Evolutionary conservation across 2,797 vertebrate species (phyloP).

Genomic region (Yasuhikotakia modesta): DNA sequence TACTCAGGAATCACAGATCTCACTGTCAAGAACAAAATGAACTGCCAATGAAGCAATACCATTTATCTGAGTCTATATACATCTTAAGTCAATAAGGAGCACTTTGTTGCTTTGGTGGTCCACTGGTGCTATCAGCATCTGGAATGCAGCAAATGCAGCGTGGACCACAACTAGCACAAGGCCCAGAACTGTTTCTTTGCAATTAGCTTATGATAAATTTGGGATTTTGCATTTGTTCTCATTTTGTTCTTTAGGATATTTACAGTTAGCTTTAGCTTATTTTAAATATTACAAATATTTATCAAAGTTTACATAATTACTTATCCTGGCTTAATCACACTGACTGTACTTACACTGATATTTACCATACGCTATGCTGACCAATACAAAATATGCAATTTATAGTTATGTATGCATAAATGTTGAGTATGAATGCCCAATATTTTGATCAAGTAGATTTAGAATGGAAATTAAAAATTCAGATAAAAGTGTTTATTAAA

Average conservation of each 20-base stretch:
- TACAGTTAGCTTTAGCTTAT: constrained; percentile 75
- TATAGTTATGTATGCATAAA: no score
- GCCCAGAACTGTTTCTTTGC: constrained; percentile 68
- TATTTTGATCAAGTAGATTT: no score
- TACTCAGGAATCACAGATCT: constrained; percentile 34
- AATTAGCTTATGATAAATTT: constrained; percentile 80
- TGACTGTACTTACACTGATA: no score
- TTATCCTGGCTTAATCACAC: constrained; percentile 62
- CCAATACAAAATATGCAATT: no score
- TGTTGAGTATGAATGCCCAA: no score
- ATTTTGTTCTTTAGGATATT: constrained; percentile 74
- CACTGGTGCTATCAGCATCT: constrained; percentile 73
- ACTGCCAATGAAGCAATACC: constrained; percentile 66
- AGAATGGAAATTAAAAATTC: no score
- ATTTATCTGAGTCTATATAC: constrained; percentile 73
- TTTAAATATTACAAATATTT: no score
- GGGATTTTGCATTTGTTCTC: constrained; percentile 53
- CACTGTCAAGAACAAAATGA: constrained; percentile 62
- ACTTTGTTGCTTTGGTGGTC: constrained; percentile 79
- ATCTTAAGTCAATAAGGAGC: constrained; percentile 71
- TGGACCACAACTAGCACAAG: constrained; percentile 63
- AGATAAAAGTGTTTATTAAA: no score
- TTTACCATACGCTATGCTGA: no score
- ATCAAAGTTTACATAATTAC: no score
- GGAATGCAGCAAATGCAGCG: constrained; percentile 69